Conservation (phyloP, 2,113 vertebrate species). For the Vombatus ursinus region DNA sequence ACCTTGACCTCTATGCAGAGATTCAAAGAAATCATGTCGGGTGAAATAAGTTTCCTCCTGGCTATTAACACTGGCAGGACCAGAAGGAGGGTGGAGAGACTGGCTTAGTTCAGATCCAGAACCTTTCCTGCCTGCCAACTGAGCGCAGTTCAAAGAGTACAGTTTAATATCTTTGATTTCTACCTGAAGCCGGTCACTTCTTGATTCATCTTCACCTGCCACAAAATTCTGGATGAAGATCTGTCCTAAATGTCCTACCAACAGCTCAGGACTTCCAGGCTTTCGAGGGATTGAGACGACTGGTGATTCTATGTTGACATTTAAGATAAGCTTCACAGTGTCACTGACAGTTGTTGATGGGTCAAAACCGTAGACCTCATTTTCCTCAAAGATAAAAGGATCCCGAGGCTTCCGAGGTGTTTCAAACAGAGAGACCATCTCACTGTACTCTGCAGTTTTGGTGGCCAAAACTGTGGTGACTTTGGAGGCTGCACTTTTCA, state of each 20-base stretch:
- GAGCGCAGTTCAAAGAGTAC: constrained; percentile 93
- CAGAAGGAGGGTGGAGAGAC: constrained; percentile 55
- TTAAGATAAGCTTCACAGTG: constrained; percentile 93
- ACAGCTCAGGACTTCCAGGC: constrained; percentile 93
- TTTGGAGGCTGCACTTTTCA: constrained; percentile 94
- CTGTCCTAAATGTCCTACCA: constrained; percentile 95
- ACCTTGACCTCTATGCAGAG: constrained; percentile 93
- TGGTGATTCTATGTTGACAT: constrained; percentile 95
- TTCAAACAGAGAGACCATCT: constrained; percentile 97
- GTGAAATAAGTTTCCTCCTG: constrained; percentile 93
- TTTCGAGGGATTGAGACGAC: constrained; percentile 95
- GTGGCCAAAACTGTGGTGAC: constrained; percentile 95
- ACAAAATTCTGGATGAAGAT: constrained; percentile 96
- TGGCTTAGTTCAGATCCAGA: constrained; percentile 58
- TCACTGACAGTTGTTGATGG: constrained; percentile 75
- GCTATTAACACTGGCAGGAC: constrained; percentile 74
- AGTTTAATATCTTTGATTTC: constrained; percentile 96
- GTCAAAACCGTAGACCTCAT: constrained; percentile 79
- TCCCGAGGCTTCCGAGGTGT: constrained; percentile 86
- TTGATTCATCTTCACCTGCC: constrained; percentile 88
- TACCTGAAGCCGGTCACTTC: constrained; percentile 91
- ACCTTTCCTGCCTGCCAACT: constrained; percentile 83
- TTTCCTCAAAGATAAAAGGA: constrained; percentile 83
- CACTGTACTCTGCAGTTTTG: constrained; percentile 97
- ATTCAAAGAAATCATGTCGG: constrained; percentile 96